These are phyloP conservation scores for Bhutanitis thaidina DNA, from an alignment of 2,888 invertebrate species.

Conservation along the genomic window DNA sequence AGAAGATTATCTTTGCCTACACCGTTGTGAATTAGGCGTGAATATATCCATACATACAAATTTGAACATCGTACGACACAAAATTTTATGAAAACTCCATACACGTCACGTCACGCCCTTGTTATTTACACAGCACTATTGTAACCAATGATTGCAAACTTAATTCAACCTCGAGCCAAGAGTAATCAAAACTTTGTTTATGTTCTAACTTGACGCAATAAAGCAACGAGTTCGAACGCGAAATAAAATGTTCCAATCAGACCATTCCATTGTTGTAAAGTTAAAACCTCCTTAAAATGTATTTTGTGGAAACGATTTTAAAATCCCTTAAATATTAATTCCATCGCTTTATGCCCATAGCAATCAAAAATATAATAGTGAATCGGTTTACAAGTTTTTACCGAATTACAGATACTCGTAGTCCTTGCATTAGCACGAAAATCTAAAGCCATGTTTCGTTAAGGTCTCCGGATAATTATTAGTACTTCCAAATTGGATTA, in stretches of 20 bases:
- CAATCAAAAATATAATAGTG: too few species aligned
- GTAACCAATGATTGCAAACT: conserved; percentile 17
- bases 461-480: too few species aligned
- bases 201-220: conserved; percentile 10
- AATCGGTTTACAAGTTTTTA: too few species aligned
- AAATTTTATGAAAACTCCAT: conserved; percentile 1
- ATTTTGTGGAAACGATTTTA: neutral
- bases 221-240: conserved; percentile 4
- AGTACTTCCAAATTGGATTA: too few species aligned
- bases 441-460: too few species aligned
- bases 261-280: conserved; percentile 5
- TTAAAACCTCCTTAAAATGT: neutral
- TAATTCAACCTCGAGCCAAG: conserved; percentile 6
- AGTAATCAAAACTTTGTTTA: conserved; percentile 19
- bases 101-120: conserved; percentile 4
- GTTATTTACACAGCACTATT: conserved; percentile 7
- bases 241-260: conserved; percentile 8
- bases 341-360: too few species aligned
- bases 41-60: neutral
- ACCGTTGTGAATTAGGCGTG: too few species aligned
- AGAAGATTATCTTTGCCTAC: too few species aligned
- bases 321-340: neutral
- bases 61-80: neutral
- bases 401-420: too few species aligned
- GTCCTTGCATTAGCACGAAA: too few species aligned